These are phyloP conservation scores for Phasianus colchicus DNA, from an alignment of 2,113 vertebrate genomes.

Conservation along the genomic window DNA sequence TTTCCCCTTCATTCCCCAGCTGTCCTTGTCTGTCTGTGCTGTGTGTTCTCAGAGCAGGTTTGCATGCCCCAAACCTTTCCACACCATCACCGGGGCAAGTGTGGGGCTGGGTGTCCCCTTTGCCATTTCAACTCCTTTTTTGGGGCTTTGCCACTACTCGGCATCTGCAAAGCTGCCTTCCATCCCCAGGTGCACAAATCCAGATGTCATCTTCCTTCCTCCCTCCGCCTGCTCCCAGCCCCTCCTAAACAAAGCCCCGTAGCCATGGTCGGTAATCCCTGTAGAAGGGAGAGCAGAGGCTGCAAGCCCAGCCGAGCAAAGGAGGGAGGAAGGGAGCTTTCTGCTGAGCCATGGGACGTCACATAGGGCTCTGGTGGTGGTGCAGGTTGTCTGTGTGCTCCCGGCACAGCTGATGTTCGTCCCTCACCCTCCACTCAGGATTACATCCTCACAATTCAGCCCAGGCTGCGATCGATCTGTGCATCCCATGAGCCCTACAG, in stretches of 20 bases:
- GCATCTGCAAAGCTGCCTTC: rapidly evolving
- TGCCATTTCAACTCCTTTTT: neutral
- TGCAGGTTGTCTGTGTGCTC: neutral
- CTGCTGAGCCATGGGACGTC: neutral
- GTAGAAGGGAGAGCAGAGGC: slow-evolving; percentile 25
- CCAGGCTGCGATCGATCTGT: rapidly evolving
- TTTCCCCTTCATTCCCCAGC: neutral
- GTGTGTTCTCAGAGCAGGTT: neutral
- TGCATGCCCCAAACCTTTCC: neutral
- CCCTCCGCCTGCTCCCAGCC: neutral
- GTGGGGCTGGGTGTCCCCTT: neutral
- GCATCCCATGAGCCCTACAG: neutral
- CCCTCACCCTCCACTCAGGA: neutral
- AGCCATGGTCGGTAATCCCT: slow-evolving; percentile 71
- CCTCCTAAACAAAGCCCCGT: slow-evolving; percentile 56
- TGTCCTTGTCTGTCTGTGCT: neutral
- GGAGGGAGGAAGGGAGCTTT: neutral
- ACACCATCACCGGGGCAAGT: rapidly evolving
- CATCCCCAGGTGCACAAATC: neutral
- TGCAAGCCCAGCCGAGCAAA: neutral
- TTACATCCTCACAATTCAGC: neutral
- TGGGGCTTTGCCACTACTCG: neutral
- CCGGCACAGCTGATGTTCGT: neutral
- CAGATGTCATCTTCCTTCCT: slow-evolving; percentile 64
- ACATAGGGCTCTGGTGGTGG: neutral